phyloP scores from a whole-genome alignment of 2,113 vertebrate genomes.

The Eira barbara region DNA sequence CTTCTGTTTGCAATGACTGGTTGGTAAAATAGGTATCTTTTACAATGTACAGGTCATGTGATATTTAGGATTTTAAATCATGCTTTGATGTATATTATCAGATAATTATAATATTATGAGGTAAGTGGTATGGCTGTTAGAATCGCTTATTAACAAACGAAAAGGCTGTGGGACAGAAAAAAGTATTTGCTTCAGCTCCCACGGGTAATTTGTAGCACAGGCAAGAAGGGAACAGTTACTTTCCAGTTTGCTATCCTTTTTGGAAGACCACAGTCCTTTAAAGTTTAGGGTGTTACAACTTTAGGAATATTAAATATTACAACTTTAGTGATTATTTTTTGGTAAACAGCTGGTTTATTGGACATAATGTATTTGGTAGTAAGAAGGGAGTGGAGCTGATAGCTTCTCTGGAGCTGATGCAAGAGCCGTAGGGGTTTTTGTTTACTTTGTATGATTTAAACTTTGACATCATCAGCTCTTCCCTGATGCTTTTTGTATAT shows the following conservation, averaged over 20 bases:
- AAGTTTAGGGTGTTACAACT: background rate
- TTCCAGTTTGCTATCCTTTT: background rate
- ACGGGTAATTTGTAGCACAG: background rate
- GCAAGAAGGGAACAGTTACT: background rate
- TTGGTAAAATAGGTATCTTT: background rate
- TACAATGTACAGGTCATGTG: background rate
- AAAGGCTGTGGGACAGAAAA: background rate
- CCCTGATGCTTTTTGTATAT: slow-evolving; percentile 1
- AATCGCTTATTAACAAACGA: background rate
- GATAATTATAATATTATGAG: background rate
- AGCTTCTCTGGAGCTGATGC: background rate
- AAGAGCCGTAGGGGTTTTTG: background rate
- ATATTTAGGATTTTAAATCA: background rate
- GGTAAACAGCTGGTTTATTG: background rate
- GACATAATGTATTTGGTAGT: background rate
- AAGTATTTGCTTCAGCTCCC: background rate
- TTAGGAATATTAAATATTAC: background rate
- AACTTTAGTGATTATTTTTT: background rate
- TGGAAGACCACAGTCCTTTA: background rate
- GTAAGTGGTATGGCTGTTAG: background rate
- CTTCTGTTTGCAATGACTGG: background rate
- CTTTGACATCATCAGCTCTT: background rate
- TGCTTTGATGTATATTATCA: background rate
- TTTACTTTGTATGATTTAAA: background rate
- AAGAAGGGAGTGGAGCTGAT: background rate